Base-by-base conservation (phyloP, 2,888 invertebrate genomes). In the Archaeoteleia sp. region DNA sequence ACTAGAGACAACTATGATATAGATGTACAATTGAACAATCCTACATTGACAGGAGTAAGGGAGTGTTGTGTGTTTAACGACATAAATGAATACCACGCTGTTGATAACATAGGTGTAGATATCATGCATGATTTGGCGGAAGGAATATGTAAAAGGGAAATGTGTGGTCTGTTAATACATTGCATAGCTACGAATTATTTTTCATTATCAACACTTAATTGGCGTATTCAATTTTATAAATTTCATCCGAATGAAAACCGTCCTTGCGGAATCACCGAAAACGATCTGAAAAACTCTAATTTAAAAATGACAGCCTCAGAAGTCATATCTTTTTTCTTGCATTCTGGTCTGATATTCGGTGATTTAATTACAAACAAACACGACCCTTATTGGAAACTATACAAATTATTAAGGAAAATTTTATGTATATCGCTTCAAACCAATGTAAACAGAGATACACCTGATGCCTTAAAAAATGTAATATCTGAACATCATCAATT, bases 11-110 rank as follows among this genome's bases (percentile, higher is more conserved):
- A 51, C 30, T 51, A 51, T 7, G 17, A 15, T 0, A n/a, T 14
- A 1, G 39, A 40, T 30, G 5, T 51, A 5, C 6, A 10, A 12
- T 1, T 51, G 4, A 51, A 17, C 0, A 12, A 57, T 48, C 10
- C 4, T 9, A 32, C 10, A 17, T 8, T 25, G 25, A 58, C 42
- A 5, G 58, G 58, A 0, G 27, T 58, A 7, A 57, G 48, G 42
- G 39, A 32, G 7, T 2, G 3, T 0, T 48, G 45, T 10, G 30
- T 46, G 32, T 55, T 48, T 10, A 40, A 40, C 27, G 10, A 12
- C 1, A 2, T 32, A 9, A 12, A 9, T 3, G 12, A 12, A 43
- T 60, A 20, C 20, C 12, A 49, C 34, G 49, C 42, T 17, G 8
- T 37, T 14, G 49, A 49, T 5, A 60, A 60, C 29, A 1, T 20